Conservation (phyloP, 2,113 vertebrate genomes). For the Macrotus californicus region DNA sequence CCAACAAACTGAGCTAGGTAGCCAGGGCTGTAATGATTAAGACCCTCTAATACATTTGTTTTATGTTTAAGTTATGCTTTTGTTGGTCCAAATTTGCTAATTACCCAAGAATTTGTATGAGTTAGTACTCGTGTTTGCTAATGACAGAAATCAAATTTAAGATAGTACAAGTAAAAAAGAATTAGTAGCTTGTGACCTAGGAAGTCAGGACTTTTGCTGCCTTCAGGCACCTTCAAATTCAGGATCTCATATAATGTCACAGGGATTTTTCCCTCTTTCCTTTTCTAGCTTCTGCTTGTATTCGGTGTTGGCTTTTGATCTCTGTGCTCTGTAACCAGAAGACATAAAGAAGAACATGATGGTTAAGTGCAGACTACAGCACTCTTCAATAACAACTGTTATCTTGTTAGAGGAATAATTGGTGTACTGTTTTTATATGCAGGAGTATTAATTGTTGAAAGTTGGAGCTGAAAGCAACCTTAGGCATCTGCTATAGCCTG, state of each 20-base stretch:
- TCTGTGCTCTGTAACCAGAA: background rate
- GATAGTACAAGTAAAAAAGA: background rate
- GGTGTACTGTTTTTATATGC: background rate
- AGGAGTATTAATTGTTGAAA: background rate
- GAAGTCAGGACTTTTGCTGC: background rate
- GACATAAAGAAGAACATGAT: background rate
- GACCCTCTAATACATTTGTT: background rate
- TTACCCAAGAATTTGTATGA: background rate
- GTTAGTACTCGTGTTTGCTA: background rate
- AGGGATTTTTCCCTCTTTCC: background rate
- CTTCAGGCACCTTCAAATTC: background rate
- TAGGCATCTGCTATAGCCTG: background rate
- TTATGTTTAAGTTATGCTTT: background rate
- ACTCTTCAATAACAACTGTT: background rate
- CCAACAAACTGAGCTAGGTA: no score
- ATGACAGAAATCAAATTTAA: background rate
- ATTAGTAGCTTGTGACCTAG: background rate
- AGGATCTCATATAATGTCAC: background rate
- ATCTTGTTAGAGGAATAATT: background rate
- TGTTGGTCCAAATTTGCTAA: background rate
- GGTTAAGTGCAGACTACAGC: background rate
- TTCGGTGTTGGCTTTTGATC: background rate
- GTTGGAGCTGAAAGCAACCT: background rate
- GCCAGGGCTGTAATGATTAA: background rate
- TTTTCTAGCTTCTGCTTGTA: background rate